Conservation (phyloP, 1,140 invertebrate genomes). For the Antheraea pernyi region DNA sequence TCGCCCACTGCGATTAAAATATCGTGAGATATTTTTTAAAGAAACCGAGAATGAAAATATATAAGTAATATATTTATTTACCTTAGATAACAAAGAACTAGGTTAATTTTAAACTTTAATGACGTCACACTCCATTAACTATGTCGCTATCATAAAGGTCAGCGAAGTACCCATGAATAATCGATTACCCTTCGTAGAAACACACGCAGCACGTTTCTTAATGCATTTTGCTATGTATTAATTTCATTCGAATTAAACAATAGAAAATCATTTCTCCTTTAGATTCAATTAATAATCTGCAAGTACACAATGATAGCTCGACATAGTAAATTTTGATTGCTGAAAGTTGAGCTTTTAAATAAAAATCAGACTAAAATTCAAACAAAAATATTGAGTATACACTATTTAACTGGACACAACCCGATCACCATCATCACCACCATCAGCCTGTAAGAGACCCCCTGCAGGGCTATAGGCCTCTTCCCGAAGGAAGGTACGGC, state of each 20-base stretch:
- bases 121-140: background rate
- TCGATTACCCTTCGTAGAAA: background rate
- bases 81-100: background rate
- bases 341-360: no score
- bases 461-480: no score
- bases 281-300: background rate
- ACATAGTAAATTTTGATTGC: no score
- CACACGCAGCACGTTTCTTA: background rate
- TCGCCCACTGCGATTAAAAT: no score
- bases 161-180: background rate
- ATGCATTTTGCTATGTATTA: background rate
- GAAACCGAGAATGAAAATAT: no score
- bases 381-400: no score
- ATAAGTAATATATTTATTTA: background rate
- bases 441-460: no score
- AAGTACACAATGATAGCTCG: background rate
- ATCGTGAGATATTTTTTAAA: no score
- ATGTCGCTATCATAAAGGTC: conserved; percentile 1
- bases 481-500: no score
- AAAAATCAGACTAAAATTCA: no score
- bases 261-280: background rate
- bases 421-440: background rate
- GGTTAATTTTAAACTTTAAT: background rate
- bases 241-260: conserved; percentile 13
- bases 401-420: no score